A percentile compares a stretch with the other conserved stretches of the same genome.
These are phyloP conservation scores for Eudasyphora cyanicolor DNA, from an alignment of 2,888 invertebrate species.

Conservation along the genomic window DNA sequence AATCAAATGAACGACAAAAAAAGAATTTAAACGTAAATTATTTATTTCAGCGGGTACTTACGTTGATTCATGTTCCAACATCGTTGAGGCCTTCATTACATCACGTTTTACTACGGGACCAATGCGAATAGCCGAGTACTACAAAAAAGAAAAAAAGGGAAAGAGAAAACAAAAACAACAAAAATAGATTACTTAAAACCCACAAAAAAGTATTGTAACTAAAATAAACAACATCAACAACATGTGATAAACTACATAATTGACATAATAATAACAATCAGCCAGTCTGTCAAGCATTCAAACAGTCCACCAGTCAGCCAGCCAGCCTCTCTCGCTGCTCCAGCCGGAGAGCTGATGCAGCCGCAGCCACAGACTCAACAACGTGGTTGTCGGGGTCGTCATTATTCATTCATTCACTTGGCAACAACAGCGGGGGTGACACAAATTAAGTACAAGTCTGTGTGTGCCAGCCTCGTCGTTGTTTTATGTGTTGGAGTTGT, in stretches of 20 bases:
- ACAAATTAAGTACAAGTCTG: not conserved
- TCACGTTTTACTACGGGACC: slow-evolving; percentile 99
- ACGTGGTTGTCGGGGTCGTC: not conserved
- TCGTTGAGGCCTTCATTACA: slow-evolving; percentile 99
- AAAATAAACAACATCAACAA: slow-evolving; percentile 17
- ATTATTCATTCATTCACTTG: slow-evolving; percentile 40
- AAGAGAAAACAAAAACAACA: not conserved
- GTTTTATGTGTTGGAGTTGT: not conserved
- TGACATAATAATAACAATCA: slow-evolving; percentile 41
- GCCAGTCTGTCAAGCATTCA: not conserved
- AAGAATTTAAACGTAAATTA: not conserved
- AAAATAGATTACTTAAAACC: slow-evolving; percentile 10
- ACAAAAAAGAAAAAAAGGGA: slow-evolving; percentile 77
- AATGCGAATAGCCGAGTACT: slow-evolving; percentile 99
- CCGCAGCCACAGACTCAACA: not conserved
- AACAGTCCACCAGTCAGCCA: not conserved
- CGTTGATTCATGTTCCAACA: slow-evolving; percentile 98
- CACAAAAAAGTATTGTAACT: not conserved
- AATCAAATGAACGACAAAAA: too few relatives aligned
- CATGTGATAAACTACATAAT: slow-evolving; percentile 33
- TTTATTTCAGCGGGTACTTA: slow-evolving; percentile 82
- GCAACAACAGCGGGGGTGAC: slow-evolving; percentile 55
- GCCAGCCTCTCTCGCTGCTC: not conserved
- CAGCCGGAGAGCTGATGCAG: too few relatives aligned
- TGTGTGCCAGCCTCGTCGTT: not conserved